These are phyloP conservation scores for Strigamia crassipes DNA, from an alignment of 2,888 invertebrate species.

Conservation along the genomic window DNA sequence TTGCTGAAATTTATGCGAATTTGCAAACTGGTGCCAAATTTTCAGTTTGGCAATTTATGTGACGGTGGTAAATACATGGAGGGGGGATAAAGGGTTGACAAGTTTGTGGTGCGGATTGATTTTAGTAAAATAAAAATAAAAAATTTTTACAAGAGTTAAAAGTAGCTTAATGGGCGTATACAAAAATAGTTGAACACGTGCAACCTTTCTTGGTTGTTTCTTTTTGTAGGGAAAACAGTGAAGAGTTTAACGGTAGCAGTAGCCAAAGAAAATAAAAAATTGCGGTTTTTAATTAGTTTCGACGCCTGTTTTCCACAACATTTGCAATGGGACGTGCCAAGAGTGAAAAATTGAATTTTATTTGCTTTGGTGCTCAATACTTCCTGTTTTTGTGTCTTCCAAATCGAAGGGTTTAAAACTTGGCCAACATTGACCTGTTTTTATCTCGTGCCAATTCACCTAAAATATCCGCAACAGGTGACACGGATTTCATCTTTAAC, in stretches of 20 bases:
- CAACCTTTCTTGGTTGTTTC: neutral
- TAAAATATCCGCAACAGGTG: constrained; percentile 26
- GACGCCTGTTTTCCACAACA: no score
- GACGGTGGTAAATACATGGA: neutral
- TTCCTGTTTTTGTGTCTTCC: neutral
- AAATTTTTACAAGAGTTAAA: neutral
- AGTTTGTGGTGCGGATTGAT: neutral
- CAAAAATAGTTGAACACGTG: constrained; percentile 2
- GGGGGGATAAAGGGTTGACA: neutral
- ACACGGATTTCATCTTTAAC: neutral
- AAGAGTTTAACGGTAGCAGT: neutral
- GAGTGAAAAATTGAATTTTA: no score
- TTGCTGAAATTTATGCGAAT: neutral
- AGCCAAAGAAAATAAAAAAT: neutral
- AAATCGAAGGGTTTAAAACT: no score
- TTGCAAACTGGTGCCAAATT: neutral
- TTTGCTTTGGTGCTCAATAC: neutral
- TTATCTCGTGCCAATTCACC: constrained; percentile 19
- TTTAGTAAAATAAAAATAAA: neutral
- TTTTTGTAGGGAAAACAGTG: neutral
- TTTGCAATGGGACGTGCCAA: no score
- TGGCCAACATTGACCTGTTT: constrained; percentile 39
- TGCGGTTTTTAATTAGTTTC: neutral
- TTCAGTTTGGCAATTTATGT: neutral
- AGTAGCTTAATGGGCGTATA: neutral